phyloP scores from a whole-genome alignment of 2,888 invertebrate species.

The Oithona nana region DNA sequence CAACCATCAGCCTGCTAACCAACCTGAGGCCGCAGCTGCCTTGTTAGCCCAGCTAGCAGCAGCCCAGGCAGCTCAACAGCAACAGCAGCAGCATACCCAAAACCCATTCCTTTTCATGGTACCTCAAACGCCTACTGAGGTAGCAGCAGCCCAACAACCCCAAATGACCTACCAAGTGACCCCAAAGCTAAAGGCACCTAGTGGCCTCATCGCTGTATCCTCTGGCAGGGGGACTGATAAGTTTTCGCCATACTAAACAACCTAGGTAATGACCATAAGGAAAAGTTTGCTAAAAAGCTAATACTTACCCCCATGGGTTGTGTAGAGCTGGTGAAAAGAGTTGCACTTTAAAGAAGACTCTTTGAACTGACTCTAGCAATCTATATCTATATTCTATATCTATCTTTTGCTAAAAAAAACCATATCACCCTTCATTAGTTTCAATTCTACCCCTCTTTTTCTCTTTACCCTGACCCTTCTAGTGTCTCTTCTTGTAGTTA shows the following conservation, averaged over 20 bases:
- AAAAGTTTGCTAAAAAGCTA: too few relatives aligned
- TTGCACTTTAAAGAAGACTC: too few relatives aligned
- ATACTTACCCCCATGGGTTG: too few relatives aligned
- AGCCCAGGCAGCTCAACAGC: not conserved
- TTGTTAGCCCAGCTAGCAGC: not conserved
- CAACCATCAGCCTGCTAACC: not conserved
- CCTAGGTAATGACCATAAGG: too few relatives aligned
- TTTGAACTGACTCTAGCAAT: too few relatives aligned
- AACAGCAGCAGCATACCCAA: not conserved
- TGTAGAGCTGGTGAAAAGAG: too few relatives aligned
- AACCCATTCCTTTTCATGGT: not conserved
- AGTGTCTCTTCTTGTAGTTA: too few relatives aligned
- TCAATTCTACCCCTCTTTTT: too few relatives aligned
- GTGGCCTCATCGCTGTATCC: not conserved
- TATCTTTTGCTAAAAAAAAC: too few relatives aligned
- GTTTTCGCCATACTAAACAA: constrained; percentile 6
- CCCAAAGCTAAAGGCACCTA: not conserved
- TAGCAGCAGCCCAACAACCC: not conserved
- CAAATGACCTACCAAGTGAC: not conserved
- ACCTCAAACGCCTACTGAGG: not conserved
- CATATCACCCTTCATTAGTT: too few relatives aligned
- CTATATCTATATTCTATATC: too few relatives aligned
- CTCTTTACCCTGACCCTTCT: too few relatives aligned
- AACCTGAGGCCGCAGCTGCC: not conserved
- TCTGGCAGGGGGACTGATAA: constrained; percentile 4